Conservation (phyloP, 2,113 vertebrate genomes). For the Burhinus bistriatus region DNA sequence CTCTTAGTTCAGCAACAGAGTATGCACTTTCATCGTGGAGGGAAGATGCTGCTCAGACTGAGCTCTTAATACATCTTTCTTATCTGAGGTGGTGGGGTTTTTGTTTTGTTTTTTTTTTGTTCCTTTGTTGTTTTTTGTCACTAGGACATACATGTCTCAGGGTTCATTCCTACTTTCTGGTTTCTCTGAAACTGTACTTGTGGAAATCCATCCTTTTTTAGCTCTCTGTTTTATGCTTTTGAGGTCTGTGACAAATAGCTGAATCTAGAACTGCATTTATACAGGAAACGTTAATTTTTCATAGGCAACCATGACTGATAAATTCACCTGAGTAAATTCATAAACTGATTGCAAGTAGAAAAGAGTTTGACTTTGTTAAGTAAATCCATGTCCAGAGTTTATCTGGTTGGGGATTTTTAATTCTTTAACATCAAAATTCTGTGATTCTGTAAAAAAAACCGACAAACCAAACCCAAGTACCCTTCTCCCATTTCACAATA, state of each 20-base stretch:
- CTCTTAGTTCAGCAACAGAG: background rate
- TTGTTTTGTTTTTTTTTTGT: background rate
- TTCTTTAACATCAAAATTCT: background rate
- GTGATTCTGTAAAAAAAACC: background rate
- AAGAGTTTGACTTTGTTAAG: background rate
- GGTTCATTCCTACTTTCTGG: background rate
- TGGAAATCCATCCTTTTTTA: background rate
- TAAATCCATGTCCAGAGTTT: background rate
- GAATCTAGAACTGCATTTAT: background rate
- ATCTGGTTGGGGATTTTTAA: rapidly evolving
- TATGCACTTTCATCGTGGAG: too few species aligned
- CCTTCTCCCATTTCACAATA: background rate
- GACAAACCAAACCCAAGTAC: background rate
- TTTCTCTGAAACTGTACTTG: background rate
- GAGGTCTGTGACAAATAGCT: background rate
- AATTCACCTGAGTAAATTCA: background rate
- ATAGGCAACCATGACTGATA: background rate
- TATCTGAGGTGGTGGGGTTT: background rate
- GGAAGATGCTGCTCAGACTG: background rate
- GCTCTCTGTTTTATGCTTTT: background rate
- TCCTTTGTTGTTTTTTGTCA: background rate
- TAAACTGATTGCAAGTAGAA: background rate
- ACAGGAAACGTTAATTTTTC: background rate
- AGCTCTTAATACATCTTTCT: background rate
- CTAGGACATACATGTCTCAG: background rate